Evolutionary conservation across 1,140 invertebrate species (phyloP).

Genomic region (Catajapyx aquilonaris): DNA sequence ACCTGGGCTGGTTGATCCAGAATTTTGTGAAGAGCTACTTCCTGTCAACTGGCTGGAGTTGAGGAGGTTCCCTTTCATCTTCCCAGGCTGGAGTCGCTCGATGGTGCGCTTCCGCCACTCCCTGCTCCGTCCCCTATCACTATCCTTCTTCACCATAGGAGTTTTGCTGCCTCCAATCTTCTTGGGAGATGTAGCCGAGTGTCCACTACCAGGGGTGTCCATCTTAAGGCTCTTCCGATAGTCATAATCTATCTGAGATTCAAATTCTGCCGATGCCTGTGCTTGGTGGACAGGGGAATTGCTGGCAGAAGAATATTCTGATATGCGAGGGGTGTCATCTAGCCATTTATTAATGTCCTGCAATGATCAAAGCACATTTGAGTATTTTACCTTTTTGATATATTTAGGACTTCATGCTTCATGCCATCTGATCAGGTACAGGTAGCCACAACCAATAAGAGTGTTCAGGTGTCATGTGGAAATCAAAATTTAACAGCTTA

Average conservation of each 20-base stretch:
- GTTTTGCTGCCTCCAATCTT: constrained; percentile 34
- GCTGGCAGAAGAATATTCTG: constrained; percentile 45
- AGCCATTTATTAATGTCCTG: constrained; percentile 71
- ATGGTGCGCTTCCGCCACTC: constrained; percentile 41
- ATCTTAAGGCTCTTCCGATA: constrained; percentile 18
- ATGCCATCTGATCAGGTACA: no score
- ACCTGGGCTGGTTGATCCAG: constrained; percentile 9
- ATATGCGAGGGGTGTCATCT: constrained; percentile 52
- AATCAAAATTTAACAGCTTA: constrained; percentile 3
- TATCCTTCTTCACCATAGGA: neutral
- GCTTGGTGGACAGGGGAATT: constrained; percentile 37
- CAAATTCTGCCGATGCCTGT: constrained; percentile 25
- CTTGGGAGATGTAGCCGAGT: constrained; percentile 26
- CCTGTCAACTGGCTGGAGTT: constrained; percentile 21
- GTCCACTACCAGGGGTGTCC: constrained; percentile 18
- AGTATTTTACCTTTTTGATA: constrained; percentile 3
- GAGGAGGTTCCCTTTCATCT: constrained; percentile 58
- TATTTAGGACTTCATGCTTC: no score
- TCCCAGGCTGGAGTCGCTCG: constrained; percentile 56
- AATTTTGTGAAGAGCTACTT: neutral
- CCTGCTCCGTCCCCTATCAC: neutral
- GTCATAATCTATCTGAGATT: constrained; percentile 20
- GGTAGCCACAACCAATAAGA: constrained; percentile 3
- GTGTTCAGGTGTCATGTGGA: neutral
- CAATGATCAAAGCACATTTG: constrained; percentile 7